phyloP scores from a whole-genome alignment of 2,113 vertebrate species.

The Cariama cristata region DNA sequence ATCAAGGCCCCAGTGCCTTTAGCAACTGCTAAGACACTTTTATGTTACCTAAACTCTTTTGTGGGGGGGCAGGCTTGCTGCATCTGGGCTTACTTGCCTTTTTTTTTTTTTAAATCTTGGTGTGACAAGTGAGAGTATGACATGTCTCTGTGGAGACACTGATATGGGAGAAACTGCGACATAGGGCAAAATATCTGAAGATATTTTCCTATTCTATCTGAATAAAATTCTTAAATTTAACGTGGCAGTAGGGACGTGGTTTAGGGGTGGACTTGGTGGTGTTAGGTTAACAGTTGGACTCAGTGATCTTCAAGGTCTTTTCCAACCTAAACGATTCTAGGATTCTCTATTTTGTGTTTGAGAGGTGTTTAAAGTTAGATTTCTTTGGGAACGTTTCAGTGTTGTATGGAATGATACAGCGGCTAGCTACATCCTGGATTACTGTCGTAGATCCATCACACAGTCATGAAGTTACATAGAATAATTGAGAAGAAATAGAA shows the following conservation, averaged over 20 bases:
- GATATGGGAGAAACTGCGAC: not conserved
- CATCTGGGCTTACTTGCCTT: not conserved
- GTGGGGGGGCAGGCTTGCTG: not conserved
- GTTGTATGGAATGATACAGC: not conserved
- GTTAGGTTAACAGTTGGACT: not conserved
- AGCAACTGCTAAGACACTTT: not conserved
- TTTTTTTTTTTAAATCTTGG: not conserved
- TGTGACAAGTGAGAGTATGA: not conserved
- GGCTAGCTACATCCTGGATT: not conserved
- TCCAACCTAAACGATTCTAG: not conserved
- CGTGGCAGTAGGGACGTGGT: rapidly evolving
- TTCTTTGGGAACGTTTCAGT: not conserved
- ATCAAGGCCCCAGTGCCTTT: not conserved
- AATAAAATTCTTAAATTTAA: not conserved
- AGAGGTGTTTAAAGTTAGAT: not conserved
- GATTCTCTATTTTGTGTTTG: not conserved
- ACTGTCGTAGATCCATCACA: not conserved
- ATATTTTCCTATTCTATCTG: not conserved
- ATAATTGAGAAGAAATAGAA: not conserved
- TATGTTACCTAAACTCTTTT: not conserved
- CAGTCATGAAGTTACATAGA: not conserved
- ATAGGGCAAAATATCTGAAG: not conserved
- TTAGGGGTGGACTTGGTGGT: not conserved
- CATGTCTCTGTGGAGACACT: not conserved
- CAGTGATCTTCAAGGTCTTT: not conserved